Percentiles rank a stretch among this genome's conserved stretches.
These are phyloP conservation scores for Tridacna crocea DNA, from an alignment of 2,888 invertebrate genomes.

Conservation along the genomic window DNA sequence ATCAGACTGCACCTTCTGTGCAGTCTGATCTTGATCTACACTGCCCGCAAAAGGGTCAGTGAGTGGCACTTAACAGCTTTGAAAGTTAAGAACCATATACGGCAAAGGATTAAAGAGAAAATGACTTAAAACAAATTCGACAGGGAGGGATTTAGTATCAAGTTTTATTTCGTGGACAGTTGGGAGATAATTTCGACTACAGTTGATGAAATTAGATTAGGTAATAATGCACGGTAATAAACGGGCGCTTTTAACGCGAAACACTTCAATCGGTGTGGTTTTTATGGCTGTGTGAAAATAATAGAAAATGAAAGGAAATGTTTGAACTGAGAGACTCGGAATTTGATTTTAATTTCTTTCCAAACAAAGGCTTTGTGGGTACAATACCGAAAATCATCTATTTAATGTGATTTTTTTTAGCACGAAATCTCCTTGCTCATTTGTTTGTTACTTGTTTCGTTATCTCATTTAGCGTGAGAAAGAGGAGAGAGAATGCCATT, in stretches of 20 bases:
- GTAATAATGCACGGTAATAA: slow-evolving; percentile 30
- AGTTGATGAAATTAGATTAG: slow-evolving; percentile 27
- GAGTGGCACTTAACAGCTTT: no score
- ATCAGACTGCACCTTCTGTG: no score
- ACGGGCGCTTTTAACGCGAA: slow-evolving; percentile 13
- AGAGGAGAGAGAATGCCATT: no score
- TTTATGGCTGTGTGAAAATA: slow-evolving; percentile 20
- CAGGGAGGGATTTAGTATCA: slow-evolving; percentile 13
- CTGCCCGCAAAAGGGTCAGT: no score
- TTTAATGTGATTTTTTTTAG: no score
- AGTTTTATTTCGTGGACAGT: slow-evolving; percentile 24
- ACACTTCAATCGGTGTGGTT: slow-evolving; percentile 23
- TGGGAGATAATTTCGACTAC: slow-evolving; percentile 8
- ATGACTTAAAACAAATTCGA: slow-evolving; percentile 21
- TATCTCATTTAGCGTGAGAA: no score
- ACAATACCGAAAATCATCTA: not conserved
- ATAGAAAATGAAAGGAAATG: slow-evolving; percentile 18
- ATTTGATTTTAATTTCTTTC: slow-evolving; percentile 19
- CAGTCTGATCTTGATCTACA: no score
- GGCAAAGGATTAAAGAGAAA: not conserved
- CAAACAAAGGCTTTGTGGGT: slow-evolving; percentile 22
- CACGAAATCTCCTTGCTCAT: not conserved
- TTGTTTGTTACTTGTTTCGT: no score
- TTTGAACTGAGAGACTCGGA: slow-evolving; percentile 4
- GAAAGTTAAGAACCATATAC: no score